Percentiles rank a stretch among this genome's conserved stretches.
These are phyloP conservation scores for Andrena marginata DNA, from an alignment of 2,888 invertebrate genomes.

Conservation along the genomic window DNA sequence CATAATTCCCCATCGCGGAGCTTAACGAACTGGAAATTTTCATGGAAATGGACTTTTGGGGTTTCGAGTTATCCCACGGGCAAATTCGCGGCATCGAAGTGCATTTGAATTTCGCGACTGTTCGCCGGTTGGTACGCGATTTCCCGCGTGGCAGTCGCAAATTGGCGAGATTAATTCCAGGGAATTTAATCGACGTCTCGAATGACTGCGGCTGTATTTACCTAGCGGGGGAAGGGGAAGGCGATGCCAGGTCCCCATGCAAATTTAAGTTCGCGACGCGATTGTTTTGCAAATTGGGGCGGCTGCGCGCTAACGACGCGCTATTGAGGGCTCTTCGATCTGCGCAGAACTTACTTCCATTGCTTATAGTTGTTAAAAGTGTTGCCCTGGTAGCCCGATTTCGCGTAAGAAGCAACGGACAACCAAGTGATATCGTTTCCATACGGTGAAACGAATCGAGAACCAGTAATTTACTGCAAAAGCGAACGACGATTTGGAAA, in stretches of 20 bases:
- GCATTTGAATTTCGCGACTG: constrained; percentile 15
- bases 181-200: constrained; percentile 28
- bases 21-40: neutral
- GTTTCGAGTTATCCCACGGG: neutral
- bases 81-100: neutral
- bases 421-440: too few relatives aligned
- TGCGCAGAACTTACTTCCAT: neutral
- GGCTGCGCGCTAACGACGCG: neutral
- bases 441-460: neutral
- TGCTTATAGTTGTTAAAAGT: neutral
- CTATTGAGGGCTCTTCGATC: neutral
- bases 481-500: neutral
- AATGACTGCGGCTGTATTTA: neutral
- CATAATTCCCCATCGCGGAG: too few relatives aligned
- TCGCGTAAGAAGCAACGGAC: too few relatives aligned
- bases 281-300: constrained; percentile 64
- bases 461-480: neutral
- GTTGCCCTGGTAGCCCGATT: neutral
- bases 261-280: constrained; percentile 23
- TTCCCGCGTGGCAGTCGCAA: constrained; percentile 8
- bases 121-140: neutral
- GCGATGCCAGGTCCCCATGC: constrained; percentile 13
- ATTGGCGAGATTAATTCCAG: constrained; percentile 13
- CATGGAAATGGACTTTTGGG: neutral
- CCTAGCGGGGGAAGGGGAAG: too few relatives aligned